Base-by-base conservation (phyloP, 2,888 invertebrate genomes). In the Podotricha telesiphe region DNA sequence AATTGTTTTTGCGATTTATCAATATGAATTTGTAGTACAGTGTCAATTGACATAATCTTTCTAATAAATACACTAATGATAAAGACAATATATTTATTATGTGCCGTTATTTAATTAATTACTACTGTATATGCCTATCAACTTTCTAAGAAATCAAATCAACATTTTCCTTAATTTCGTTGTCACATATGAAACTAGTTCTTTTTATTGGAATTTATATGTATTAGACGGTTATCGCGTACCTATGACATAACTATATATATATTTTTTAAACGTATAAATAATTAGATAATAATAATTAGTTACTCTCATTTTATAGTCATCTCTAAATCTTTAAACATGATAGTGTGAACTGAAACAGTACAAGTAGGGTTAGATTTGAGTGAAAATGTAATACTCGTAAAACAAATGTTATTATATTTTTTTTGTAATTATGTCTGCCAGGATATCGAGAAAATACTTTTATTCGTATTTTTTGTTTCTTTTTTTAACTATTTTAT, bases 101-200 rank as follows among this genome's bases (percentile, higher is more conserved):
- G 53, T 15, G 17, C 28, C 22, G 8, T 28, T 53, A 6, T n/a
- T 22, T 56, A 59, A 42, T 22, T 45, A n/a, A 15, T n/a, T 10
- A 11, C 58, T 59, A 59, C 58, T 45, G 40, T 58, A 7, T 40
- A 13, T 42, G 15, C 13, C 8, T 42, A 22, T 22, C 42, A 22
- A 42, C 58, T 58, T 58, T 58, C 42, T 58, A 42, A 58, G 22
- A 58, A 58, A 42, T 58, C n/a, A 10, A 58, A 22, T 42, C 1
- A 22, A 20, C 1, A n/a, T 42, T 58, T 58, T 58, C 42, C 22
- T 58, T 42, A n/a, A 42, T 42, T 58, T 4, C 15, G 20, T 58
- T 58, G 42, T 58, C 58, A 58, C 6, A 42, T 42, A 58, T 40
- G 15, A 42, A 58, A 59, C 42, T 11, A 45, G n/a, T 59, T 40